These are phyloP conservation scores for Drosophila sp. DNA, from an alignment of 1,140 invertebrate genomes.

Conservation along the genomic window DNA sequence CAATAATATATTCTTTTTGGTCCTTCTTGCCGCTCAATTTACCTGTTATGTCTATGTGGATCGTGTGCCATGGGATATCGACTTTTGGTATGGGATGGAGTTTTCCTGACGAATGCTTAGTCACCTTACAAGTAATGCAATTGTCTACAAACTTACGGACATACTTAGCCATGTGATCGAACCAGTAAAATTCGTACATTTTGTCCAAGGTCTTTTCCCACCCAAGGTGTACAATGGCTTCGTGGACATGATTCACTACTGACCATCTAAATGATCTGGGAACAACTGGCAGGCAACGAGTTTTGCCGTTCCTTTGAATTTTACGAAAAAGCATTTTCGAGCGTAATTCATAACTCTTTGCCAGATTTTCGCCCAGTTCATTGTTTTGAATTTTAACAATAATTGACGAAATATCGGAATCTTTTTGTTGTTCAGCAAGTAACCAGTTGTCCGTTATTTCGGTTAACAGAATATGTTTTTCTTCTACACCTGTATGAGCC, in stretches of 20 bases:
- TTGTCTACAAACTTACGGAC: neutral
- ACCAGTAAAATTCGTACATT: neutral
- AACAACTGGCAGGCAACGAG: neutral
- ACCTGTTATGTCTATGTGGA: no score
- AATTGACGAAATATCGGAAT: neutral
- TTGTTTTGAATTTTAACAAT: no score
- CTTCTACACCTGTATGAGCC: no score
- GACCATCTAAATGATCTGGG: slow-evolving; percentile 4
- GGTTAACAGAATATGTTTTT: neutral
- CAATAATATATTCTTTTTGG: no score
- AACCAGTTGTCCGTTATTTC: neutral
- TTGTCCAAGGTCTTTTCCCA: neutral
- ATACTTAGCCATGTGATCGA: slow-evolving; percentile 1
- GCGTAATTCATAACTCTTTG: neutral
- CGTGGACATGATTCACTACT: slow-evolving; percentile 3
- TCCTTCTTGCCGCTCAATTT: no score
- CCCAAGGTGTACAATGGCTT: neutral
- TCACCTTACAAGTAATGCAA: neutral
- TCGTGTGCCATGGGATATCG: neutral
- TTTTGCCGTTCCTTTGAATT: neutral
- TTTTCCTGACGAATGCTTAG: neutral
- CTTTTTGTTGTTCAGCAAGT: neutral
- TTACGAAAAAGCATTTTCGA: no score
- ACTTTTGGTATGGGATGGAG: neutral
- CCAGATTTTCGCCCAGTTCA: no score